Percentiles rank a stretch among this genome's conserved stretches.
Conservation (phyloP, 2,797 vertebrate species). For the Acipenser ruthenus region DNA sequence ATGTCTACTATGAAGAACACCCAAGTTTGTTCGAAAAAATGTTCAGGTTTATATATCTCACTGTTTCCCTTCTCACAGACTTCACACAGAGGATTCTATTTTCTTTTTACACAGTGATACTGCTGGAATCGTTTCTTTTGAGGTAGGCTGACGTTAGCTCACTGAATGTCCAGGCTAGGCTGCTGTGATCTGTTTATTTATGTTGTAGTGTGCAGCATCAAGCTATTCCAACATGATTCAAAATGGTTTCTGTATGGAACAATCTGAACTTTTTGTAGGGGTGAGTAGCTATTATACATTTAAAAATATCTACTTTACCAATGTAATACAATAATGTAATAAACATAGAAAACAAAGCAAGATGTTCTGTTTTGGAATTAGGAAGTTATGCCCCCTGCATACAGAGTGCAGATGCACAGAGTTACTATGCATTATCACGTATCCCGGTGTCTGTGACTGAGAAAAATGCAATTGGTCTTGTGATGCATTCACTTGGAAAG, state of each 20-base stretch:
- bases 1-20: conserved; percentile 56
- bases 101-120: conserved; percentile 75
- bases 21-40: conserved; percentile 66
- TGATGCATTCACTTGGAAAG: no score
- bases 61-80: conserved; percentile 60
- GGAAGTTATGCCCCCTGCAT: no score
- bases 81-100: conserved; percentile 77
- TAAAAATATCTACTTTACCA: no score
- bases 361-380: no score
- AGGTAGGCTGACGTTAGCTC: conserved; percentile 57
- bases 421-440: no score
- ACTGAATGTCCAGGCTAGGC: conserved; percentile 13
- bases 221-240: conserved; percentile 23
- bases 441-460: no score
- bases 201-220: conserved; percentile 52
- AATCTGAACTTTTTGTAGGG: no score
- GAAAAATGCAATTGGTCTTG: no score
- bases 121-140: conserved; percentile 49
- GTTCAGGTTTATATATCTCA: conserved; percentile 64
- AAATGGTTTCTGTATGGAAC: neutral
- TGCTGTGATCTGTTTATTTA: conserved; percentile 57
- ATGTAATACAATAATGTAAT: no score
- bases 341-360: no score
- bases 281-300: no score
- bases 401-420: no score